Evolutionary conservation across 2,113 vertebrate species (phyloP), one percentile per base, ranked within the genome.

Genomic region (Chaetodon auriga): DNA sequence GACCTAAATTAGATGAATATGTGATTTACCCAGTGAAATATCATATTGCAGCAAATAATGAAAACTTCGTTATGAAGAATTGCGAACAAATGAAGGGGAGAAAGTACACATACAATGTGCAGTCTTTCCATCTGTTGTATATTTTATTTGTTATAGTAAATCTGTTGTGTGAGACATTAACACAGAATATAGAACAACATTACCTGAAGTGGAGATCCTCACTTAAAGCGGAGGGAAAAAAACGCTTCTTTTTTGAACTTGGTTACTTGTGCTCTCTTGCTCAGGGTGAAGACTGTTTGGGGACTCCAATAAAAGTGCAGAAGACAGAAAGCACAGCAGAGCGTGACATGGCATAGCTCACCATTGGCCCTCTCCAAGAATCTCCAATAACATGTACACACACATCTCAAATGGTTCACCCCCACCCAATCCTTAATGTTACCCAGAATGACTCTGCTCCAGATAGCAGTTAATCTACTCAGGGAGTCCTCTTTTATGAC

Each of bases 251-350:
- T 21, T 21, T 25, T 75, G 10, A 75, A n/a, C 14, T 19, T 19
- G 7, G 41, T 57, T 45, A 7, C 7, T 35, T 84, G 5, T 83
- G 12, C 8, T 83, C 16, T 78, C 14, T 38, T 68, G 5, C 5
- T 65, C 68, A 90, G 88, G 82, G 79, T 68, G 83, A 92, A 18
- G 91, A 92, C 76, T 96, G 85, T 80, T 80, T 80, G 30, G 95
- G 96, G 45, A 97, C 96, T 38, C 96, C 96, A 80, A 96, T 96
- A 43, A 97, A 97, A 90, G 80, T 96, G 14, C 94, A 96, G 85
- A 96, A 85, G 82, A 92, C 87, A 2, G 87, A 89, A 15, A 7
- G 3, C 9, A 61, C 81, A 9, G 75, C 11, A 3, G 95, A 92
- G 53, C 94, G 90, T 2, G 95, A 97, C 75, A 81, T 89, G 19